Base-by-base conservation (phyloP, 1,140 invertebrate species). In the Sipha flava region DNA sequence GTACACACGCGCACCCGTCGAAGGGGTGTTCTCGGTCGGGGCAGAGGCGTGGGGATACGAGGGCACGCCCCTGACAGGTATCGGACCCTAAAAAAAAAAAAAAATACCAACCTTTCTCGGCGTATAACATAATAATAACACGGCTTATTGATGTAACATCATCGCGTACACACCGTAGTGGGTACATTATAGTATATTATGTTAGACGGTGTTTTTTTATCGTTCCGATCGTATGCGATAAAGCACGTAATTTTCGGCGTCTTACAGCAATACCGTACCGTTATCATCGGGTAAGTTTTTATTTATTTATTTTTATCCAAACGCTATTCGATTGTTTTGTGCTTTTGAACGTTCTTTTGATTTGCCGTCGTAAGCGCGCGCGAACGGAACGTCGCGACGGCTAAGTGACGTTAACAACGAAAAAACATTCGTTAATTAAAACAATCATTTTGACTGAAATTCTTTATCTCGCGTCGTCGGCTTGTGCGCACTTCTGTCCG, bases 61-160 rank as follows among this genome's bases (percentile, higher is more conserved):
- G 43, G 73, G 73, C 73, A 77, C 73, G 73, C 73, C 73, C 73
- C 52, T 43, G 73, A 57, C 73, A 77, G 72, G 72, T 75, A 75
- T 52, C 4, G 52, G 14, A 77, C 73, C 73, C 52, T 77, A 59
- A 77, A 52, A 52, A 14, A 47, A 52, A 52, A 52, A 52, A 40
- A 73, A 75, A 59, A 77, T 59, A 59, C 49, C 73, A 29, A 77
- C 73, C 49, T 66, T 66, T 66, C 64, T 43, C 21, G 64, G 12
- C n/a, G 3, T 43, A 43, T 16, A 66, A 66, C 64, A 66, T 43
- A 16, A 54, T 54, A 54, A 75, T 54, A 54, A 57, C 73, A 77
- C 37, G 52, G 73, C 52, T 77, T 77, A 77, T 59, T 43, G 73
- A 59, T 43, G 73, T 77, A 77, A 77, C 73, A 77, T 59, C 66